These are phyloP conservation scores for Onychomys arenicola DNA, from an alignment of 2,797 vertebrate genomes.

Conservation along the genomic window DNA sequence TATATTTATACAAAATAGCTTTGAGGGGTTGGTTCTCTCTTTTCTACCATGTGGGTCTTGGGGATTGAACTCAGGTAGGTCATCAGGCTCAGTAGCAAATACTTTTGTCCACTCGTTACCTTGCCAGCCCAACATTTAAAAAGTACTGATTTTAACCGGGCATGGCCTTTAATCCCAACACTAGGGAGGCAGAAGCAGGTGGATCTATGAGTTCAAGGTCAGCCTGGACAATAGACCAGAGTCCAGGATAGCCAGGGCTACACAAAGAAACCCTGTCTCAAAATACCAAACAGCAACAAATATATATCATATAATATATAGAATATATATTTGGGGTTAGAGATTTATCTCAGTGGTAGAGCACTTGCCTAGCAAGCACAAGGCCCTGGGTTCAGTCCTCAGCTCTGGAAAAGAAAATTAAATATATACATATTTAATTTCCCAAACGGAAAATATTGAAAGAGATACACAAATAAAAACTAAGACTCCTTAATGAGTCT, in stretches of 20 bases:
- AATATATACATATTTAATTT: no score
- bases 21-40: not conserved
- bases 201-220: not conserved
- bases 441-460: no score
- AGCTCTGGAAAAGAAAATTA: no score
- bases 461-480: no score
- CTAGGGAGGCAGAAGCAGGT: not conserved
- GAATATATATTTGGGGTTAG: no score
- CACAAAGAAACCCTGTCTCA: no score
- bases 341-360: no score
- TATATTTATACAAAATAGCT: constrained; percentile 11
- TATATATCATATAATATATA: no score
- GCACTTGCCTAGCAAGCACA: no score
- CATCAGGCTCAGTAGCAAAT: not conserved
- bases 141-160: not conserved
- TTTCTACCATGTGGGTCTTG: not conserved
- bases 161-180: not conserved
- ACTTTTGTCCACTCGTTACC: not conserved
- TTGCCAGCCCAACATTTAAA: not conserved
- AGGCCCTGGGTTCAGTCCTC: no score
- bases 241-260: not conserved
- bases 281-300: no score
- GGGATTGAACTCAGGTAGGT: not conserved
- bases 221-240: not conserved
- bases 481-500: no score